Evolutionary conservation across 2,797 vertebrate genomes (phyloP), one percentile per base, ranked within the genome.

Genomic region (Intellagama lesueurii): DNA sequence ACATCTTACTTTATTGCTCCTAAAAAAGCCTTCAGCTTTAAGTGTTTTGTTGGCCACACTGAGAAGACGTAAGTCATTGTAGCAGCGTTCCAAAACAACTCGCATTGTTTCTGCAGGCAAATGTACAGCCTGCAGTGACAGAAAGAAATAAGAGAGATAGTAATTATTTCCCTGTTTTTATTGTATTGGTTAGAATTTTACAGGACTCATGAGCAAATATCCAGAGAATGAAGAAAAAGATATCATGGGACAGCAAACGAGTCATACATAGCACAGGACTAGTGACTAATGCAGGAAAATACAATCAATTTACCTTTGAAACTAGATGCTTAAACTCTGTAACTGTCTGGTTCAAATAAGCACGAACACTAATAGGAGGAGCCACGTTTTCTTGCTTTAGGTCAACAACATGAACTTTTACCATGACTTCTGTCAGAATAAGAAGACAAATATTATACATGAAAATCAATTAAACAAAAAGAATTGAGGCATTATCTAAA

Each of bases 11-110:
- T 99, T 99, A 97, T 99, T 99, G 96, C 99, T 99, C 96, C 99
- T 98, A 95, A 99, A 99, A 95, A 99, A 99, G 17, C 99, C 99
- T 94, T 99, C 99, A 0, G 98, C 98, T 96, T 99, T 99, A 95
- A 99, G 96, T 0, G 99, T 99, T 96, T 99, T 99, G 96, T 97
- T 99, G 95, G 98, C 97, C 90, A 99, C 97, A 0, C 96, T 98
- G 52, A 99, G 98, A 83, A 99, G 98, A 12, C 99, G 98, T 82
- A 99, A 97, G 94, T 99, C 99, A 76, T 99, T 99, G 92, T 99
- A 99, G 97, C 99, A 99, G 87, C 99, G 98, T 92, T 99, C 99
- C 93, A 99, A 95, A n/a, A 99, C 98, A 3, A 99, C 96, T 5
- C 98, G 97, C 99, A 99, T 99, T 9, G 96, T 98, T 81, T 99